Evolutionary conservation across 1,140 invertebrate genomes (phyloP).

Genomic region (Lasaia peninsularis): DNA sequence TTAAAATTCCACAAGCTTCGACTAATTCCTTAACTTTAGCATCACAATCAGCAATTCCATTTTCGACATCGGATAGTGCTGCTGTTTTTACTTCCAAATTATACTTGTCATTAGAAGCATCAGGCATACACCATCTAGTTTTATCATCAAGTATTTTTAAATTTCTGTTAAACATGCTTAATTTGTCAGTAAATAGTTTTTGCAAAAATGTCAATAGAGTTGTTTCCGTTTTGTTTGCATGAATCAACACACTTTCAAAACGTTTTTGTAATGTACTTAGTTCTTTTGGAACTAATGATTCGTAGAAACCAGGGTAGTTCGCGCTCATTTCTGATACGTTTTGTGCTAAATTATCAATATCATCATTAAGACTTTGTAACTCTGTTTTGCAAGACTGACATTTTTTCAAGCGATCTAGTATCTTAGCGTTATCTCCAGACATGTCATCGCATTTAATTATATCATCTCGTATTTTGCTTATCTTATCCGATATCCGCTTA

Average conservation of each 20-base stretch:
- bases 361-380: slow-evolving; percentile 80
- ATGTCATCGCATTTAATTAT: slow-evolving; percentile 95
- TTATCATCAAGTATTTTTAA: slow-evolving; percentile 91
- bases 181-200: slow-evolving; percentile 92
- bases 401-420: slow-evolving; percentile 86
- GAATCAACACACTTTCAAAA: slow-evolving; percentile 84
- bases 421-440: slow-evolving; percentile 90
- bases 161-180: slow-evolving; percentile 87
- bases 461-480: slow-evolving; percentile 88
- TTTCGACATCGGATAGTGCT: slow-evolving; percentile 87
- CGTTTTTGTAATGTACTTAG: slow-evolving; percentile 86
- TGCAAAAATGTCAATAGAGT: slow-evolving; percentile 89
- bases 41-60: slow-evolving; percentile 84
- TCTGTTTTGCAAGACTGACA: slow-evolving; percentile 85
- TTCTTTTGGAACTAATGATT: slow-evolving; percentile 88
- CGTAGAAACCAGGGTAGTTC: slow-evolving; percentile 88
- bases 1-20: slow-evolving; percentile 82
- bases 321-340: slow-evolving; percentile 84
- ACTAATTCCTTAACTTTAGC: slow-evolving; percentile 82
- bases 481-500: slow-evolving; percentile 82
- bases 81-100: slow-evolving; percentile 94
- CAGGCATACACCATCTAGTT: slow-evolving; percentile 93
- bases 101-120: slow-evolving; percentile 91
- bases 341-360: slow-evolving; percentile 83
- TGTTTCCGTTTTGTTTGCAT: slow-evolving; percentile 89